Base-by-base conservation (phyloP, 2,797 vertebrate genomes). In the Leptatherina wallacei region DNA sequence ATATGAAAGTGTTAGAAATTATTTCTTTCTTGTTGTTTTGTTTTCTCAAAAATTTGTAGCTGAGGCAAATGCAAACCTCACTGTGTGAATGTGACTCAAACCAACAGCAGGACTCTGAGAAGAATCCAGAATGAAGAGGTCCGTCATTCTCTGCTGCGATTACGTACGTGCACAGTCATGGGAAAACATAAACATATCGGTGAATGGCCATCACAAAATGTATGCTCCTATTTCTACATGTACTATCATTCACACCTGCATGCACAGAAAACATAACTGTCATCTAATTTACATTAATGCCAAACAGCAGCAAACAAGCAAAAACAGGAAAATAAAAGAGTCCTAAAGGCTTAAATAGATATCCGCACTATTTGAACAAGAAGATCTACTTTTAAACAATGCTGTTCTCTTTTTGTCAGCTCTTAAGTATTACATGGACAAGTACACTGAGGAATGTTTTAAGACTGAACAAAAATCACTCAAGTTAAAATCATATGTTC, bases 21-120 rank as follows among this genome's bases (percentile, higher is more conserved):
- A 85, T 86, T 88, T 86, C 56, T 75, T 79, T 68, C 82, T 83
- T 88, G 80, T 89, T 89, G 80, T 88, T 87, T 81, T 88, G 77
- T 90, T 90, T 81, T 82, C 80, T 81, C 61, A 69, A 88, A 88
- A 83, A 78, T 79, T 81, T 75, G 72, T 84, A 73, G 84, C 79
- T 61, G 73, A 78, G 78, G 77, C 65, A 82, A 77, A 70, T 74
- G 75, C 71, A 84, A 78, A 85, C 80, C 83, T 89, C 76, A 65
- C 75, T 44, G 73, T 70, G 58, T 71, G 85, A 90, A 85, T 33
- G 80, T 84, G 81, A 90, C 78, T 91, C 73, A 77, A 82, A 80
- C 68, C 65, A 63, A 65, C 75, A 73, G 78, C 73, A 78, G 77
- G 36, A 73, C 65, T 77, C 86, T 82, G 88, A 89, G 65, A 62